Evolutionary conservation across 1,140 invertebrate species (phyloP).

Genomic region (Drosophila orena): DNA sequence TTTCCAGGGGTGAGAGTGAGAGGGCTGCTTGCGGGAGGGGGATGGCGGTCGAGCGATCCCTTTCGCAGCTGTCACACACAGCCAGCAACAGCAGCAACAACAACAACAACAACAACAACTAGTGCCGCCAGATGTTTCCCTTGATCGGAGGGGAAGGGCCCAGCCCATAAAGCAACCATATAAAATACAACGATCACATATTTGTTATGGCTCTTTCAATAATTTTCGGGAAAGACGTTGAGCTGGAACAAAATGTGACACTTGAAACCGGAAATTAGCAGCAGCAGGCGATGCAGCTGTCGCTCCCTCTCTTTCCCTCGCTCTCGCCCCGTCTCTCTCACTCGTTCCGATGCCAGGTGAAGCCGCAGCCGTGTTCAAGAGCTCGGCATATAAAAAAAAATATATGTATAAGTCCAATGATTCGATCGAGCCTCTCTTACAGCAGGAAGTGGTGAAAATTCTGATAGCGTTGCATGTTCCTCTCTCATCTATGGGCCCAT

Average conservation of each 20-base stretch:
- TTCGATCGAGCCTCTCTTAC: conserved; percentile 11
- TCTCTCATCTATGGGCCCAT: conserved; percentile 14
- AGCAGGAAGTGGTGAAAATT: conserved; percentile 25
- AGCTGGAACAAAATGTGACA: conserved; percentile 53
- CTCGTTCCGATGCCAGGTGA: too few species aligned
- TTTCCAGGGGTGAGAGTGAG: conserved; percentile 42
- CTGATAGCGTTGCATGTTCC: conserved; percentile 6
- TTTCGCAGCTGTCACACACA: conserved; percentile 70
- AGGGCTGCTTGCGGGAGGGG: conserved; percentile 6
- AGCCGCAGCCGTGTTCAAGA: neutral
- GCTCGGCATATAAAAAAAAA: neutral
- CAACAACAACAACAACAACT: conserved; percentile 3
- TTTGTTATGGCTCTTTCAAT: conserved; percentile 79
- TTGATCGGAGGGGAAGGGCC: conserved; percentile 38
- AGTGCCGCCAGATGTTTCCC: conserved; percentile 68
- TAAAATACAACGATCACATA: conserved; percentile 57
- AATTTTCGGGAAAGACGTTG: conserved; percentile 48
- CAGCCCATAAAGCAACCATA: conserved; percentile 73
- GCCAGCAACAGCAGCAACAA: neutral
- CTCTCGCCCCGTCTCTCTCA: too few species aligned
- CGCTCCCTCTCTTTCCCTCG: conserved; percentile 35
- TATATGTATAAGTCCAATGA: too few species aligned
- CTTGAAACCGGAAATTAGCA: conserved; percentile 81
- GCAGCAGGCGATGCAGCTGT: conserved; percentile 65
- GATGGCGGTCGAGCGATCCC: conserved; percentile 42